Percentiles rank a stretch among this genome's conserved stretches.
phyloP scores from a whole-genome alignment of 1,140 invertebrate species.

The Pseudobourletiella spinata region DNA sequence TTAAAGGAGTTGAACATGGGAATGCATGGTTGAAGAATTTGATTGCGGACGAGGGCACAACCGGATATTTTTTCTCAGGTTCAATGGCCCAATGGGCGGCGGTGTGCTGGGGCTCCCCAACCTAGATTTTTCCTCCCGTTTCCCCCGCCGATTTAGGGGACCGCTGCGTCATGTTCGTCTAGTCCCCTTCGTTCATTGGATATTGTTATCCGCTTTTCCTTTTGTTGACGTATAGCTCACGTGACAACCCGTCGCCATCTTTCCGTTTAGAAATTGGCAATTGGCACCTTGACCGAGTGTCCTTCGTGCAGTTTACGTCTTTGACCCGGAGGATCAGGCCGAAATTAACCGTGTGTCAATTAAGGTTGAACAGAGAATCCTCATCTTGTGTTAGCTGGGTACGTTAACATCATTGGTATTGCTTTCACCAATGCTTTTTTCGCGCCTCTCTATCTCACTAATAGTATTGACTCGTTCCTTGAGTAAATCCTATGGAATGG shows the following conservation, averaged over 20 bases:
- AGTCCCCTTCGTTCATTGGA: neutral
- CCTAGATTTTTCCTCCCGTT: neutral
- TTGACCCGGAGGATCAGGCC: neutral
- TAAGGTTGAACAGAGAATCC: neutral
- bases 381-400: neutral
- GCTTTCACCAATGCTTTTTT: constrained; percentile 16
- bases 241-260: constrained; percentile 13
- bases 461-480: neutral
- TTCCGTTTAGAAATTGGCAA: constrained; percentile 11
- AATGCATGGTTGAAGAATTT: neutral
- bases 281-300: constrained; percentile 21
- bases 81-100: constrained; percentile 12
- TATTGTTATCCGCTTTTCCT: constrained; percentile 19
- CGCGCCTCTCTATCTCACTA: constrained; percentile 1
- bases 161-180: neutral
- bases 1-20: too few relatives aligned
- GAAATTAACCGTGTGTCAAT: neutral
- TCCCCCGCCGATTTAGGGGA: constrained; percentile 6
- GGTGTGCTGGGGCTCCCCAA: constrained; percentile 1
- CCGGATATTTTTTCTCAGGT: neutral
- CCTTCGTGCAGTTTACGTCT: constrained; percentile 7
- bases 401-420: constrained; percentile 4
- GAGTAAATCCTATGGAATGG: neutral
- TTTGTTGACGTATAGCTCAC: constrained; percentile 19
- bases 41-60: neutral